A percentile compares a stretch with the other conserved stretches of the same genome.
Conservation (phyloP, 2,797 vertebrate genomes). For the Neosalanx taihuensis region DNA sequence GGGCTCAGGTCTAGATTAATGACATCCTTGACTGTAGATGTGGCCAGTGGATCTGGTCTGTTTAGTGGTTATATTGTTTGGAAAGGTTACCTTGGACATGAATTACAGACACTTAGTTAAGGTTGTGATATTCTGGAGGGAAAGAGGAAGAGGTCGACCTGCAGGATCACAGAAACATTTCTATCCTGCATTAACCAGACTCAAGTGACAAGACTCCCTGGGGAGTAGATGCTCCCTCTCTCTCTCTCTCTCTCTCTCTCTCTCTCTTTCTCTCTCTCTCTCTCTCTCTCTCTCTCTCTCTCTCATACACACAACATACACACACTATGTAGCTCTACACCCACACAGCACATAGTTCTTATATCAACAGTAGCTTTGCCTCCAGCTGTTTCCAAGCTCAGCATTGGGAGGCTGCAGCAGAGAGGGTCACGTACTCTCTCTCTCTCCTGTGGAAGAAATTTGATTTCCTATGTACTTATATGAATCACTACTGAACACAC, state of each 20-base stretch:
- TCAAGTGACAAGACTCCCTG: background rate
- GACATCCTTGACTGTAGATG: background rate
- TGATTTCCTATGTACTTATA: too few species aligned
- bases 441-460: too few species aligned
- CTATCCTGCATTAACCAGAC: background rate
- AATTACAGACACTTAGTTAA: too few species aligned
- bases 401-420: too few species aligned
- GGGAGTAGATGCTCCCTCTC: background rate
- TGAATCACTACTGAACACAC: too few species aligned
- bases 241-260: background rate
- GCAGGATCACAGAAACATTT: background rate
- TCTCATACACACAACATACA: too few species aligned
- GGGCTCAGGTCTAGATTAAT: background rate
- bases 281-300: background rate
- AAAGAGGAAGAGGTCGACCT: background rate
- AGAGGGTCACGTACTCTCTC: too few species aligned
- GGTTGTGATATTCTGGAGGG: background rate
- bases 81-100: background rate
- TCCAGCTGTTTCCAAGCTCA: too few species aligned
- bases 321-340: too few species aligned
- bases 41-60: background rate
- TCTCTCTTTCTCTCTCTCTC: background rate
- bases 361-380: too few species aligned
- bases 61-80: background rate
- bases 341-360: too few species aligned